Evolutionary conservation across 2,888 invertebrate species (phyloP), one percentile per base, ranked within the genome.

Genomic region (Phytoseiulus persimilis): DNA sequence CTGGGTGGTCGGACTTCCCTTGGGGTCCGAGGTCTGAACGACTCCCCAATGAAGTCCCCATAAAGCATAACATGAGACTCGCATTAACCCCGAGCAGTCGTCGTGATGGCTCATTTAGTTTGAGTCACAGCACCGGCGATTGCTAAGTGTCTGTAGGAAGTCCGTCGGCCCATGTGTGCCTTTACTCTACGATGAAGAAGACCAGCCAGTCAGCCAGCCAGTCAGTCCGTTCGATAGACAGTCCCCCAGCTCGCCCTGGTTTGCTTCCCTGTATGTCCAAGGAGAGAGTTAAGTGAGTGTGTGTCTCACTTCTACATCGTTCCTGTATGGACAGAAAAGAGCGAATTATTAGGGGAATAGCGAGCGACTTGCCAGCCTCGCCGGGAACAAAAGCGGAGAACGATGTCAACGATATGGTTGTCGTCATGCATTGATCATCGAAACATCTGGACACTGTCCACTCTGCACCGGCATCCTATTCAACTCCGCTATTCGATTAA

Each of bases 51-150:
- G 87, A 87, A 87, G 87, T 87, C 87, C 32, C 87, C 87, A 87
- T 87, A 87, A 87, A 87, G 87, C 87, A 87, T 87, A 87, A 87
- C 87, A 87, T 87, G 87, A 87, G 87, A 87, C 87, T 87, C 87
- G 87, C 87, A 87, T 87, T 87, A 87, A 87, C 87, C 87, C 87
- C 33, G 87, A 87, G 87, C 87, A 32, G 39, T n/a, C n/a, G 87
- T 32, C 32, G 87, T 87, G 87, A 87, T 87, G 87, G 87, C 87
- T 87, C 87, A 87, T 87, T 87, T 87, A 87, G 87, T 87, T 87
- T 87, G 87, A 87, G 87, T 87, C 87, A 87, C 87, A 87, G 87
- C 32, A 39, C n/a, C 87, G 45, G 32, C 33, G 87, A 87, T 33
- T 45, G 87, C 87, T 87, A 87, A 87, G 87, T 87, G 87, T 87